Percentiles rank a stretch among this genome's conserved stretches.
Evolutionary conservation across 1,140 invertebrate species (phyloP).

Genomic region (Diabrotica virgifera): DNA sequence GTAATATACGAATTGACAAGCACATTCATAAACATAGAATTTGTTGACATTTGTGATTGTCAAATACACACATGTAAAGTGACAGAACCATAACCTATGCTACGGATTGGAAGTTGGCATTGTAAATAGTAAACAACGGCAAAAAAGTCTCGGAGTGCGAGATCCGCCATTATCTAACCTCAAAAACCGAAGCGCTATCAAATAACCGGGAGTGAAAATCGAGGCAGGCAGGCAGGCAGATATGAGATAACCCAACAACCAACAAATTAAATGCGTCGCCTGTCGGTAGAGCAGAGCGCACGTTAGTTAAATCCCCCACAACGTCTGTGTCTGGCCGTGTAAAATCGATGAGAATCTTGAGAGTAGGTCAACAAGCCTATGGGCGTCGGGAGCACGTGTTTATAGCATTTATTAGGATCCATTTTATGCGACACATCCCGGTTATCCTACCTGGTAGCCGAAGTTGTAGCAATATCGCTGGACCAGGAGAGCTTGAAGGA

Average conservation of each 20-base stretch:
- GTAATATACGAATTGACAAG: too few relatives aligned
- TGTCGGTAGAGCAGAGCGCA: slow-evolving; percentile 4
- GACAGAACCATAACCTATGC: background rate
- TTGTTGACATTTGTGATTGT: too few relatives aligned
- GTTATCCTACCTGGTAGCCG: slow-evolving; percentile 25
- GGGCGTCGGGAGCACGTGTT: slow-evolving; percentile 18
- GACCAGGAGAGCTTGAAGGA: slow-evolving; percentile 43
- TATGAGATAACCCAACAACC: background rate
- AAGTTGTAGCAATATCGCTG: slow-evolving; percentile 29
- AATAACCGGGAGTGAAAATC: background rate
- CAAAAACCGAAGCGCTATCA: background rate
- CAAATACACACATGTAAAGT: too few relatives aligned
- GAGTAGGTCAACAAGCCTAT: slow-evolving; percentile 37
- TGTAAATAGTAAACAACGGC: background rate
- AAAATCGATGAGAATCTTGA: slow-evolving; percentile 38
- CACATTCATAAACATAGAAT: too few relatives aligned
- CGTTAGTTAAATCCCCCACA: slow-evolving; percentile 21
- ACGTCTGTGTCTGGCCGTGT: slow-evolving; percentile 29
- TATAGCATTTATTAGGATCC: background rate
- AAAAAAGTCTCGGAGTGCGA: background rate
- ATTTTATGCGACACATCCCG: slow-evolving; percentile 1
- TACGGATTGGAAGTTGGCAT: background rate
- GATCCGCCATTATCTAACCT: slow-evolving; percentile 7
- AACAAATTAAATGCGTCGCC: background rate
- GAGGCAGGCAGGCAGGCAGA: background rate